These are phyloP conservation scores for Leucopsar rothschildi DNA, from an alignment of 2,113 vertebrate genomes.

Conservation along the genomic window DNA sequence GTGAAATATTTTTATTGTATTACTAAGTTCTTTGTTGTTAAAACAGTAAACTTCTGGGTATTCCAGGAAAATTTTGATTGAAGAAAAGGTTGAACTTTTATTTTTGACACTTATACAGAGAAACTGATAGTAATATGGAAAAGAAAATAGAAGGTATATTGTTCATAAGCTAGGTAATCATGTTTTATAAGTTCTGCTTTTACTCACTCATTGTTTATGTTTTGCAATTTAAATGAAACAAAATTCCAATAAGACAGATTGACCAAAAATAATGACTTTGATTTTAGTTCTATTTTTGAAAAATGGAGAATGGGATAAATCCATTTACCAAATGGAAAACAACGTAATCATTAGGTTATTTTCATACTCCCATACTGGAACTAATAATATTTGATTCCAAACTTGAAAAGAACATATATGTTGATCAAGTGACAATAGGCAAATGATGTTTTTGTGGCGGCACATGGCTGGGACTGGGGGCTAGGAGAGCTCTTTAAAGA, in stretches of 20 bases:
- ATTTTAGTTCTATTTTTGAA: not conserved
- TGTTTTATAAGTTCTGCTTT: not conserved
- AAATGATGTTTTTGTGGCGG: not conserved
- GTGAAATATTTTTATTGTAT: not conserved
- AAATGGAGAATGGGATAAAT: not conserved
- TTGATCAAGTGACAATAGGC: not conserved
- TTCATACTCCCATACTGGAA: not conserved
- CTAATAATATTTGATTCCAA: not conserved
- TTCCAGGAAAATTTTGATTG: not conserved
- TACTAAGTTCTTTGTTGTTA: not conserved
- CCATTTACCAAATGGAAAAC: not conserved
- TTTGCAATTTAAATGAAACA: not conserved
- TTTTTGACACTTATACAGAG: not conserved
- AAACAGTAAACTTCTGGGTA: not conserved
- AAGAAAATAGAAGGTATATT: not conserved
- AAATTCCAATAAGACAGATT: not conserved
- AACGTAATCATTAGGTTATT: not conserved
- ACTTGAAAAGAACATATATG: not conserved
- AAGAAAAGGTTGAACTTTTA: not conserved
- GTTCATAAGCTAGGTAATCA: not conserved
- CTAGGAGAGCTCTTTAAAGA: not conserved
- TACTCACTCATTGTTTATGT: not conserved
- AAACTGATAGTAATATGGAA: not conserved
- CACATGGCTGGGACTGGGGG: not conserved
- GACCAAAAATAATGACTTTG: not conserved